These are phyloP conservation scores for Callorhinus ursinus DNA, from an alignment of 2,113 vertebrate species.

Conservation along the genomic window DNA sequence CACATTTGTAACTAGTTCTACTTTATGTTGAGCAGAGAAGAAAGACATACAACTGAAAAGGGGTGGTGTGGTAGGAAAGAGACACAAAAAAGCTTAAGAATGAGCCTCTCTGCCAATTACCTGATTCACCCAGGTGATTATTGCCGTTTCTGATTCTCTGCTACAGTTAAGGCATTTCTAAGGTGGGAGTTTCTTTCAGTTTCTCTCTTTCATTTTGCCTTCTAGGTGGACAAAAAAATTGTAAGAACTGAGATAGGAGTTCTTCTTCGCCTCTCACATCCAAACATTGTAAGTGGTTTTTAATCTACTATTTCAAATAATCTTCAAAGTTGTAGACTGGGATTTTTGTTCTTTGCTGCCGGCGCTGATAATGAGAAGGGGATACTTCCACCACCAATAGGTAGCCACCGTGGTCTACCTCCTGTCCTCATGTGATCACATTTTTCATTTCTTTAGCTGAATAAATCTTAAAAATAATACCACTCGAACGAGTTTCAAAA, in stretches of 20 bases:
- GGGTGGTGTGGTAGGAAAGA: neutral
- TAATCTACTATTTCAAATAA: neutral
- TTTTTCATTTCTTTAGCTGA: neutral
- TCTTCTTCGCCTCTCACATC: conserved; percentile 92
- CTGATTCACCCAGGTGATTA: neutral
- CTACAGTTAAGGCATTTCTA: conserved; percentile 14
- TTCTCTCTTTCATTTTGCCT: conserved; percentile 67
- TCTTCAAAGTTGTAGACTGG: neutral
- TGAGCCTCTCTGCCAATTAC: neutral
- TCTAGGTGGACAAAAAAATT: conserved; percentile 95
- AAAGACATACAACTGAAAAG: neutral
- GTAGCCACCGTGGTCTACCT: neutral
- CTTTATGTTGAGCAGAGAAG: neutral
- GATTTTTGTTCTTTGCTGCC: neutral
- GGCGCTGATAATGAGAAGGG: neutral
- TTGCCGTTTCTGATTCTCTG: conserved; percentile 22
- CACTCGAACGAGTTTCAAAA: neutral
- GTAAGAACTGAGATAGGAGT: conserved; percentile 94
- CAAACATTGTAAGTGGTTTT: conserved; percentile 92
- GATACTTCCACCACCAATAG: neutral
- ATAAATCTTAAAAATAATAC: conserved; percentile 6
- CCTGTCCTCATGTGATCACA: neutral
- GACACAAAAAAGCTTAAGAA: neutral
- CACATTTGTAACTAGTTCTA: neutral
- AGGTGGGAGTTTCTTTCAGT: conserved; percentile 17